Evolutionary conservation across 2,888 invertebrate species (phyloP).

Genomic region (Thelaira solivaga): DNA sequence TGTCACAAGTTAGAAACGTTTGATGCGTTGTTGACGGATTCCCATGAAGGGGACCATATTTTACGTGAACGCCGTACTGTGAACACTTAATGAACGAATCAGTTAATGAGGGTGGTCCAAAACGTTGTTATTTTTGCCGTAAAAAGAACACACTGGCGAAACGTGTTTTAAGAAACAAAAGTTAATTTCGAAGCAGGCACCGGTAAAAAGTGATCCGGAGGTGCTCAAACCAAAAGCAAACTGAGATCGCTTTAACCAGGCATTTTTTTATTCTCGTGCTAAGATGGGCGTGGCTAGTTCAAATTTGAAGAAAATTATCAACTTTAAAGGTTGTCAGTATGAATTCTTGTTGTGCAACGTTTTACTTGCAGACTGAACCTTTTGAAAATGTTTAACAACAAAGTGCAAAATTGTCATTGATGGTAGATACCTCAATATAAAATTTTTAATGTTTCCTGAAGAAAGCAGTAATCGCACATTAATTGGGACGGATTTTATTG

Average conservation of each 20-base stretch:
- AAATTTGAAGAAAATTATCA: constrained; percentile 47
- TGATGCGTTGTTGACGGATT: constrained; percentile 33
- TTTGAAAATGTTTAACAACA: constrained; percentile 39
- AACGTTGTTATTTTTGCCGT: constrained; percentile 29
- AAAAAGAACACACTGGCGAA: constrained; percentile 17
- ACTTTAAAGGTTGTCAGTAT: constrained; percentile 40
- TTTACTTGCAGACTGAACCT: constrained; percentile 37
- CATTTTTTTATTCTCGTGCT: constrained; percentile 57
- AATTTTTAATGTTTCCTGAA: constrained; percentile 54
- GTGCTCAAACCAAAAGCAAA: constrained; percentile 21
- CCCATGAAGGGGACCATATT: constrained; percentile 46
- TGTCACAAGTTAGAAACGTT: constrained; percentile 38
- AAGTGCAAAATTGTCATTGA: constrained; percentile 48
- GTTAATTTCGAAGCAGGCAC: not conserved
- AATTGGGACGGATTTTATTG: constrained; percentile 53
- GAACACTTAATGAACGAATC: constrained; percentile 3
- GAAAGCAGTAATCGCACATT: constrained; percentile 48
- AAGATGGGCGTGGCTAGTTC: constrained; percentile 60
- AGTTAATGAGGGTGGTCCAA: constrained; percentile 12
- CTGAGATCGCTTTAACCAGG: too few relatives aligned
- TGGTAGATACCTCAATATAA: constrained; percentile 45
- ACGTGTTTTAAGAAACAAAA: constrained; percentile 29
- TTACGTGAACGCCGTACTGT: constrained; percentile 16
- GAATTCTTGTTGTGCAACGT: constrained; percentile 4
- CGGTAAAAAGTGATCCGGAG: not conserved